phyloP scores from a whole-genome alignment of 2,797 vertebrate genomes.

The Gambelia wislizenii region DNA sequence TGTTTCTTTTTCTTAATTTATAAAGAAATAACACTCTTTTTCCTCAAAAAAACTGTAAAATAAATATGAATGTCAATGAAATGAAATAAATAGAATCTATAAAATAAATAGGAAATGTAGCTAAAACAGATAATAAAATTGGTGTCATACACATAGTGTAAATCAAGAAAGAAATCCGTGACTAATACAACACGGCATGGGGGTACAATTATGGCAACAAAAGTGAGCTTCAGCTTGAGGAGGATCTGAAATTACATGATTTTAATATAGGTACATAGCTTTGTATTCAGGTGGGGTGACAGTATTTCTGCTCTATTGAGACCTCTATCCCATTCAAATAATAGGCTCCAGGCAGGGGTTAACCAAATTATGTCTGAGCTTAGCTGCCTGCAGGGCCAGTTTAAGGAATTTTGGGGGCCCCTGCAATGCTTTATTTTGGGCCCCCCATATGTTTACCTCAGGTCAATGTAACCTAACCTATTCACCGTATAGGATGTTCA shows the following conservation, averaged over 20 bases:
- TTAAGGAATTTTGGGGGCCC: no score
- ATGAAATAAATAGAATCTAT: not conserved
- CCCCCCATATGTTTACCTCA: no score
- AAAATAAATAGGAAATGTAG: not conserved
- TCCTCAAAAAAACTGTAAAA: not conserved
- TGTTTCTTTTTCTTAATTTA: not conserved
- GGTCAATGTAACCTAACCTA: no score
- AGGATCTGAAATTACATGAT: not conserved
- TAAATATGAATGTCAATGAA: not conserved
- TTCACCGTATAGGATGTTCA: no score
- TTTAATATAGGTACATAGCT: not conserved
- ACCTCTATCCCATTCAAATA: not conserved
- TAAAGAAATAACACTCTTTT: not conserved
- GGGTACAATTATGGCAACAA: not conserved
- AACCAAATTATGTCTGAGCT: not conserved
- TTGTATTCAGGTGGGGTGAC: not conserved
- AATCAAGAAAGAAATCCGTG: not conserved
- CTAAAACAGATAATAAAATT: not conserved
- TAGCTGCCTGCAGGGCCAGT: no score
- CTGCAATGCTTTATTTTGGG: no score
- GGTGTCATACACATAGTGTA: not conserved
- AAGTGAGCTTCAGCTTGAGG: not conserved
- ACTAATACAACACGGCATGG: not conserved
- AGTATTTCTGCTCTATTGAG: not conserved
- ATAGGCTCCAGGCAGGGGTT: not conserved